A percentile compares a stretch with the other conserved stretches of the same genome.
These are phyloP conservation scores for Maconellicoccus hirsutus DNA, from an alignment of 1,140 invertebrate species.

Conservation along the genomic window DNA sequence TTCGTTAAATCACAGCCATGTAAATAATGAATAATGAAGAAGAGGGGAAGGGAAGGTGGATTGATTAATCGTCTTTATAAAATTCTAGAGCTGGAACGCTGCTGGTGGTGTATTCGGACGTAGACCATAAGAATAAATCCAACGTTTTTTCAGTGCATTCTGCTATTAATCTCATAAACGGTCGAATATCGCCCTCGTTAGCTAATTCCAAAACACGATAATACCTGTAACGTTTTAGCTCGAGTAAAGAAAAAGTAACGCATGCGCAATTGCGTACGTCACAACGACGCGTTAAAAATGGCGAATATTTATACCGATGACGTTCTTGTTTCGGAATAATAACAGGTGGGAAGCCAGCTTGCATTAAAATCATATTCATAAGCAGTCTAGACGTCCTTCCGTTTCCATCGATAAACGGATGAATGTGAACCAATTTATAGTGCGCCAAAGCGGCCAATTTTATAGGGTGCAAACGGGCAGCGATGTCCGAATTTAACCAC, in stretches of 20 bases:
- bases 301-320: slow-evolving; percentile 31
- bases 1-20: neutral
- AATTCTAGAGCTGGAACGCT: slow-evolving; percentile 38
- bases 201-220: slow-evolving; percentile 80
- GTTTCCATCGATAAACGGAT: slow-evolving; percentile 88
- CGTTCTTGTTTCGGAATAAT: slow-evolving; percentile 88
- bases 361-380: slow-evolving; percentile 93
- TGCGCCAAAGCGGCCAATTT: slow-evolving; percentile 88
- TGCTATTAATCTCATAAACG: slow-evolving; percentile 90
- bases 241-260: neutral
- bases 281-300: neutral
- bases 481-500: slow-evolving; percentile 83
- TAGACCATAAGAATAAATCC: slow-evolving; percentile 84
- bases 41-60: neutral
- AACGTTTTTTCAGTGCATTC: slow-evolving; percentile 85
- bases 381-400: slow-evolving; percentile 85
- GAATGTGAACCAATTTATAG: slow-evolving; percentile 91
- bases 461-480: slow-evolving; percentile 71
- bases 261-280: neutral
- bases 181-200: slow-evolving; percentile 82
- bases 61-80: slow-evolving; percentile 13
- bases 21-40: neutral
- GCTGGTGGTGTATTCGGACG: slow-evolving; percentile 39
- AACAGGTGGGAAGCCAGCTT: slow-evolving; percentile 91
- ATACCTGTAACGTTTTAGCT: slow-evolving; percentile 39